These are phyloP conservation scores for Coboldia fuscipes DNA, from an alignment of 1,140 invertebrate species.

Conservation along the genomic window DNA sequence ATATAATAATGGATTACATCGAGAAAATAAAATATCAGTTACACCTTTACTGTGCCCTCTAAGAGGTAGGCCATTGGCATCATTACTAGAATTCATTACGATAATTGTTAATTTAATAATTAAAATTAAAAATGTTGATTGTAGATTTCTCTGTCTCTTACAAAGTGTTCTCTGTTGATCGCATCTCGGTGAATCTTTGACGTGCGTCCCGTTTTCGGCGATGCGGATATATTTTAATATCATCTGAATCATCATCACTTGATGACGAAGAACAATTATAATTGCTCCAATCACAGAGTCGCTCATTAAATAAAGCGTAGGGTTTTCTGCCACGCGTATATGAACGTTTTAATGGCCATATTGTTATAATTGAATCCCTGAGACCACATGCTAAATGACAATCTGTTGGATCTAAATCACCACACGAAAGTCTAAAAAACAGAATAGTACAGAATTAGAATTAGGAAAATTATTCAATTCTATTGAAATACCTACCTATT, in stretches of 20 bases:
- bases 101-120: too few relatives aligned
- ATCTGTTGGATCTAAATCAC: conserved; percentile 11
- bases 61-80: conserved; percentile 31
- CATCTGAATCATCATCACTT: conserved; percentile 7
- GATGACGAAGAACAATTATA: conserved; percentile 9
- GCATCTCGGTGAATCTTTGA: neutral
- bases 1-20: conserved; percentile 33
- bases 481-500: conserved; percentile 6
- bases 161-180: neutral
- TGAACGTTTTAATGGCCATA: conserved; percentile 19
- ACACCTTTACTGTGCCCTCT: conserved; percentile 51
- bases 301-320: conserved; percentile 9
- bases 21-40: conserved; percentile 43
- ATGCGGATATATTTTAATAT: conserved; percentile 4
- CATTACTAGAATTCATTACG: conserved; percentile 14
- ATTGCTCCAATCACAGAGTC: conserved; percentile 14
- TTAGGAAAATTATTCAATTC: neutral
- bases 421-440: conserved; percentile 5
- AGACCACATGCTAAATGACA: conserved; percentile 18
- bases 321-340: conserved; percentile 12
- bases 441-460: neutral
- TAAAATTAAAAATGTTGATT: too few relatives aligned
- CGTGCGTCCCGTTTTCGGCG: conserved; percentile 1
- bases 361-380: conserved; percentile 14
- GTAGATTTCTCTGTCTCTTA: too few relatives aligned